phyloP scores from a whole-genome alignment of 2,797 vertebrate species.

The Pseudomugil gertrudae region DNA sequence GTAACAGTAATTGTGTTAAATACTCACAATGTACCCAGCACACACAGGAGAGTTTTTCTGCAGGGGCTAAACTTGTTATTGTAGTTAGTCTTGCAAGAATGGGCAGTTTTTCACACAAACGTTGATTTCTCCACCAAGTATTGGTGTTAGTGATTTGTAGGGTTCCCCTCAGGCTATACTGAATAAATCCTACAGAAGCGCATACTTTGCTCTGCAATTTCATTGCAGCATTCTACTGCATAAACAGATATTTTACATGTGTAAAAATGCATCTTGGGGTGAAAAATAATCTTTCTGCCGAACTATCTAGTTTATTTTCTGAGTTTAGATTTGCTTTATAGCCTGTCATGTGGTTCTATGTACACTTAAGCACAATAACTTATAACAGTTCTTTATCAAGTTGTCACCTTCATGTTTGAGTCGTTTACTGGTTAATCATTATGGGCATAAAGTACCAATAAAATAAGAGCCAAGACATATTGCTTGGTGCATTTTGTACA shows the following conservation, averaged over 20 bases:
- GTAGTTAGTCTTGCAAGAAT: constrained; percentile 26
- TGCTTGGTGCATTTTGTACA: neutral
- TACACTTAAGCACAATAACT: neutral
- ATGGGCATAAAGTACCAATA: neutral
- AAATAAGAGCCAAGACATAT: neutral
- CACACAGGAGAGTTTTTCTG: neutral
- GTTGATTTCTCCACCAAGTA: constrained; percentile 36
- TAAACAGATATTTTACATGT: constrained; percentile 12
- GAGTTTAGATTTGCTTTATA: neutral
- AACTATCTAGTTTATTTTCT: neutral
- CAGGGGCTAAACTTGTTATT: constrained; percentile 1
- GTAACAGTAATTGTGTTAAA: neutral
- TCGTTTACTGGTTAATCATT: constrained; percentile 5
- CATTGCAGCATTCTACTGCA: constrained; percentile 14
- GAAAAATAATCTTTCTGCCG: neutral
- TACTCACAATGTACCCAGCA: neutral
- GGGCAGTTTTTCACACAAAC: constrained; percentile 19
- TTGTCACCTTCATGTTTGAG: constrained; percentile 8
- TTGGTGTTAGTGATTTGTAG: constrained; percentile 40
- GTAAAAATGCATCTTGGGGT: neutral
- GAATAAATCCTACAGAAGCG: constrained; percentile 22
- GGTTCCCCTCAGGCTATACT: constrained; percentile 29
- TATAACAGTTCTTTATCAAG: neutral
- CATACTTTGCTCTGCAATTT: constrained; percentile 8
- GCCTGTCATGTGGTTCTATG: neutral